Evolutionary conservation across 2,888 invertebrate genomes (phyloP), one percentile per base, ranked within the genome.

Genomic region (Drosophila niveifrons): DNA sequence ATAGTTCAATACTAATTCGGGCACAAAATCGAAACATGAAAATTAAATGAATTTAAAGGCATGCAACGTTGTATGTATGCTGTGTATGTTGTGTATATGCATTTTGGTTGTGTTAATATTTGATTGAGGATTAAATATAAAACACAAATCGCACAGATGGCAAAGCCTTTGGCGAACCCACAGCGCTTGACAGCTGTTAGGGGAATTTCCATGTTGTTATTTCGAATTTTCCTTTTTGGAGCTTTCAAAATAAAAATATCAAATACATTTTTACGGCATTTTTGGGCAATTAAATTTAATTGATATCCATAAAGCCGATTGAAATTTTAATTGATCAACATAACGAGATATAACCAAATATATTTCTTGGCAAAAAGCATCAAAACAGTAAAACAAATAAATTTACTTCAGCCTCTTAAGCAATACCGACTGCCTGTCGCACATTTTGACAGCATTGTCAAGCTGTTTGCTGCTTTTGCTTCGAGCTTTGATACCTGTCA

Each of bases 101-200:
- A 28, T 39, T 50, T 50, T 59, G 66, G 47, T 66, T 67, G 65
- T 64, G 55, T 82, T 59, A 78, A 82, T 84, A 81, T 67, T 78
- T 69, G 78, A 87, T 68, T 58, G 48, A 28, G 75, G 72, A 75
- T 84, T 78, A 66, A 61, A 81, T 75, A 68, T 72, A 53, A 70
- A 83, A 67, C 46, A 43, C 57, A 57, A 15, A 76, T 17, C 10
- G 39, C 36, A 51, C 65, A 48, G 23, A 13, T 31, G 51, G 36
- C 23, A 8, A 15, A 46, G 51, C 44, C 65, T 48, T 43, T 10
- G 43, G 57, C 23, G 15, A 18, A 23, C 34, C 41, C 13, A 43
- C 6, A 53, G 10, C 31, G 10, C 28, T 11, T 28, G 23, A 34
- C 36, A 28, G 29, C 29, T 31, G 28, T 29, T 48, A 11, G 28